Conservation (phyloP, 2,113 vertebrate genomes). For the Corythoichthys intestinalis region DNA sequence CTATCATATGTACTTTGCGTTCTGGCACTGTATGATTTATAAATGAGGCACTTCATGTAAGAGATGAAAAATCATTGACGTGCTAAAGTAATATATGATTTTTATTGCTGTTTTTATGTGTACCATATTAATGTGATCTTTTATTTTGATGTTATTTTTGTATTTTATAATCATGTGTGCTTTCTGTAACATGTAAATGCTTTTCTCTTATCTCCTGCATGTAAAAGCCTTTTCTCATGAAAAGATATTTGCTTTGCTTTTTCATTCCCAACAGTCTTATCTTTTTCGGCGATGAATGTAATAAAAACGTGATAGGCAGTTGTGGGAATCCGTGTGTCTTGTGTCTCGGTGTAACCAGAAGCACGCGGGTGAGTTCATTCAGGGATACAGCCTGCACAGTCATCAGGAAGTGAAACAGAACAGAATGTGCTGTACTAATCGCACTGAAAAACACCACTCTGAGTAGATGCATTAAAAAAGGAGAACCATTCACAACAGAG, state of each 20-base stretch:
- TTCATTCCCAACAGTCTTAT: background rate
- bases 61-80: too few species aligned
- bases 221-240: background rate
- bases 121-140: background rate
- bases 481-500: constrained; percentile 59
- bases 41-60: too few species aligned
- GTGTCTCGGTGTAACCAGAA: constrained; percentile 64
- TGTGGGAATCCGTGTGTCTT: constrained; percentile 33
- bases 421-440: constrained; percentile 81
- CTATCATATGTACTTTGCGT: too few species aligned
- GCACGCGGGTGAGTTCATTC: constrained; percentile 71
- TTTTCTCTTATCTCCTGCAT: too few species aligned
- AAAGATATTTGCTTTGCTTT: background rate
- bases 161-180: background rate
- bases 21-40: too few species aligned
- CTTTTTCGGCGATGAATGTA: background rate
- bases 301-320: constrained; percentile 25
- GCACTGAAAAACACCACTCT: constrained; percentile 73
- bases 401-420: constrained; percentile 81
- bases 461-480: constrained; percentile 56
- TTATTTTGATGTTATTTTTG: background rate
- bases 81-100: background rate
- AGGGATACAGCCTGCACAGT: constrained; percentile 71
- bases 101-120: background rate
- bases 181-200: background rate